phyloP scores from a whole-genome alignment of 2,888 invertebrate species.

The Melolontha melolontha region DNA sequence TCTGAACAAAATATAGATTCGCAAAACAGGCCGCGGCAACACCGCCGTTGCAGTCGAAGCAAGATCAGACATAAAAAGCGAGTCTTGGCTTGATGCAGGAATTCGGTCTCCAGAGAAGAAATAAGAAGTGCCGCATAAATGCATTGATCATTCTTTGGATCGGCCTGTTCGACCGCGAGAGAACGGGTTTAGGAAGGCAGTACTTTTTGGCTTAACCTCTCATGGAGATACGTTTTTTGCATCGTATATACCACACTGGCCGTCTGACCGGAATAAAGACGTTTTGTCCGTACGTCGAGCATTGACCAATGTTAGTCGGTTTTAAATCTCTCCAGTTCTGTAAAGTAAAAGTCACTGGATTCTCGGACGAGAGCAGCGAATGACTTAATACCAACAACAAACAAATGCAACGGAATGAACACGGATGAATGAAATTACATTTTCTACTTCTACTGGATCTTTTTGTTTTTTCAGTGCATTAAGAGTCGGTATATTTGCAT shows the following conservation, averaged over 20 bases:
- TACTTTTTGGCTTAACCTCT: constrained; percentile 32
- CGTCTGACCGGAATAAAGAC: constrained; percentile 63
- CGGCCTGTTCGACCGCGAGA: constrained; percentile 55
- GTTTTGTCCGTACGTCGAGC: constrained; percentile 59
- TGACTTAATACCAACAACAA: constrained; percentile 44
- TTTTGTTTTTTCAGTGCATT: neutral
- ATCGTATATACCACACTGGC: constrained; percentile 50
- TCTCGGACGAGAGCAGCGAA: constrained; percentile 48
- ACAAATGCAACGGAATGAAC: constrained; percentile 39
- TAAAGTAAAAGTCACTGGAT: constrained; percentile 55
- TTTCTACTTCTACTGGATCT: constrained; percentile 7
- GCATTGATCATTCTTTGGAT: constrained; percentile 61
- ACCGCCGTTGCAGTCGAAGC: constrained; percentile 20
- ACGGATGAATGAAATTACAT: constrained; percentile 37
- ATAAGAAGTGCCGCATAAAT: constrained; percentile 64
- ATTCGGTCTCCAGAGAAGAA: constrained; percentile 61
- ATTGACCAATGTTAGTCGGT: constrained; percentile 58
- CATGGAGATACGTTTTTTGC: constrained; percentile 60
- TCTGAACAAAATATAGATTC: constrained; percentile 4
- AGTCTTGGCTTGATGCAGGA: constrained; percentile 48
- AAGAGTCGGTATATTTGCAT: neutral
- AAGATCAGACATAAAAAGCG: constrained; percentile 31
- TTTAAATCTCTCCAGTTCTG: constrained; percentile 60
- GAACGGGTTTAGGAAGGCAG: constrained; percentile 59
- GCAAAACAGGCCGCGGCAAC: constrained; percentile 2